These are phyloP conservation scores for Megaustenia siamemsis DNA, from an alignment of 2,888 invertebrate species.

Conservation along the genomic window DNA sequence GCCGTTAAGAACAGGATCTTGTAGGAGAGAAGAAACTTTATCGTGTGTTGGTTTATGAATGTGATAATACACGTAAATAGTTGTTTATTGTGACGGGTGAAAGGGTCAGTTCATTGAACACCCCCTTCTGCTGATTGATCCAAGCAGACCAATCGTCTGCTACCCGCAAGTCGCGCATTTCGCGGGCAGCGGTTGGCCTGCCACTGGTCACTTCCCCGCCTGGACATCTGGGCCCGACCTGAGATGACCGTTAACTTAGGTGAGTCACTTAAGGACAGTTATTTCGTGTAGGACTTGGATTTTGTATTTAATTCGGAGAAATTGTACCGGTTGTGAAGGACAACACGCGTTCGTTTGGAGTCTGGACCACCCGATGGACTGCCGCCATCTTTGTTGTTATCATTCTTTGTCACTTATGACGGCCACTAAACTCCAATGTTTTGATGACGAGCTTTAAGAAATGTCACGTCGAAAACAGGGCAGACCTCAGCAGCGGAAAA, in stretches of 20 bases:
- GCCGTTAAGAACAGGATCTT: conserved; percentile 51
- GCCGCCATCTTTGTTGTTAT: conserved; percentile 71
- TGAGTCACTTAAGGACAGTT: conserved; percentile 9
- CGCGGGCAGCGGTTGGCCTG: conserved; percentile 23
- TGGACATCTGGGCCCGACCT: conserved; percentile 26
- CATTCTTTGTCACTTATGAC: conserved; percentile 69
- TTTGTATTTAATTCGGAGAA: conserved; percentile 25
- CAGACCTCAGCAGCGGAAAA: conserved; percentile 80
- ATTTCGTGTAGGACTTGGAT: neutral
- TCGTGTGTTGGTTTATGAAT: conserved; percentile 37
- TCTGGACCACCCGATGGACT: conserved; percentile 39
- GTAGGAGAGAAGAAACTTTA: conserved; percentile 13
- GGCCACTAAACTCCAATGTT: conserved; percentile 60
- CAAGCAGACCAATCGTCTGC: conserved; percentile 33
- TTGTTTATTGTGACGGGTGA: conserved; percentile 37
- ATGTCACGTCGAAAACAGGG: conserved; percentile 79
- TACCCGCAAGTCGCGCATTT: neutral
- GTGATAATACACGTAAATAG: conserved; percentile 25
- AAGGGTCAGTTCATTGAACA: conserved; percentile 36
- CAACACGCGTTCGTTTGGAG: conserved; percentile 38
- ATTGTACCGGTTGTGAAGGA: neutral
- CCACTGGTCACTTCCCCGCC: conserved; percentile 42
- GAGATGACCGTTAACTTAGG: conserved; percentile 34
- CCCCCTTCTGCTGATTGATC: conserved; percentile 44
- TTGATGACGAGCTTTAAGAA: conserved; percentile 58